These are phyloP conservation scores for Propithecus deckenii DNA, from an alignment of 2,797 vertebrate genomes.

Conservation along the genomic window DNA sequence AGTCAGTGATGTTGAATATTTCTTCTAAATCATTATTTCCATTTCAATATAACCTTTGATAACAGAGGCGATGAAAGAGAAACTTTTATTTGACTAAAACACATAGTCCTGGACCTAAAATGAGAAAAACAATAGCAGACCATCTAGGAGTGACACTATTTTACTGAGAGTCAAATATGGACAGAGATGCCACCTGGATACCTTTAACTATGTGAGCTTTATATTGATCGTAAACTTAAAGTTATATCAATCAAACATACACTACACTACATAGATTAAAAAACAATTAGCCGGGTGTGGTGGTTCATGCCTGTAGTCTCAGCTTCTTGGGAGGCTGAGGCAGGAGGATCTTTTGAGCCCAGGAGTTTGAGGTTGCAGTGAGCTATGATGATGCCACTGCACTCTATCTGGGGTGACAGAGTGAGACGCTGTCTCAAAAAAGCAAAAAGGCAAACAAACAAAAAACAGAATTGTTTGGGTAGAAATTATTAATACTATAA, in stretches of 20 bases:
- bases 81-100: neutral
- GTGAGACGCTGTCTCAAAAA: too few relatives aligned
- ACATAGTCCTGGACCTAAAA: neutral
- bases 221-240: conserved; percentile 10
- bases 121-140: neutral
- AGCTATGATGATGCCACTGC: too few relatives aligned
- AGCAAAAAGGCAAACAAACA: too few relatives aligned
- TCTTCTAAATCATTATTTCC: conserved; percentile 27
- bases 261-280: neutral
- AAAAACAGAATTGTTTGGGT: neutral
- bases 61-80: neutral
- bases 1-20: neutral
- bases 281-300: neutral
- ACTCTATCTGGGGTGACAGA: too few relatives aligned
- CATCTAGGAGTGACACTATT: neutral
- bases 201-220: neutral
- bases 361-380: too few relatives aligned
- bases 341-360: too few relatives aligned
- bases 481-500: neutral
- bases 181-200: neutral
- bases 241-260: neutral
- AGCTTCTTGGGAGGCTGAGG: too few relatives aligned
- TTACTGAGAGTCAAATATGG: neutral
- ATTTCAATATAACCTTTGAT: neutral
- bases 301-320: too few relatives aligned